phyloP scores from a whole-genome alignment of 1,140 invertebrate genomes.

The Ceratina japonica region DNA sequence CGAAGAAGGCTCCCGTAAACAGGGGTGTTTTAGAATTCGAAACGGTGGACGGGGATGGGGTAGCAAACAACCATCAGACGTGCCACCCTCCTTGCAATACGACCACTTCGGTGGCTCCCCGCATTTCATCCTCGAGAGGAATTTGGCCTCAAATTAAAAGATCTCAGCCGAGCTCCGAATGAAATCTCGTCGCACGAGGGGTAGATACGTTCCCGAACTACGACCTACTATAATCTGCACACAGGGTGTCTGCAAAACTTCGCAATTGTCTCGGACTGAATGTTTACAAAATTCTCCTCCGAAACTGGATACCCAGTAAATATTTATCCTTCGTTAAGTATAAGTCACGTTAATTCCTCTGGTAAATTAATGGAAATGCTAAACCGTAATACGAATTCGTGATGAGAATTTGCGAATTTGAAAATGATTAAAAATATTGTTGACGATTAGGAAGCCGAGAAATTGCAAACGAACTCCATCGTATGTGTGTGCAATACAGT shows the following conservation, averaged over 20 bases:
- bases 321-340: too few relatives aligned
- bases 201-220: conserved; percentile 62
- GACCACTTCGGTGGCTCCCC: conserved; percentile 69
- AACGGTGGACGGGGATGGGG: conserved; percentile 40
- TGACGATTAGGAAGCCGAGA: background rate
- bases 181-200: conserved; percentile 67
- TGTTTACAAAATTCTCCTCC: background rate
- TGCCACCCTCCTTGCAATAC: conserved; percentile 63
- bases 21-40: conserved; percentile 72
- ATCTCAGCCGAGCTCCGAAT: conserved; percentile 73
- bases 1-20: conserved; percentile 47
- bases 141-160: conserved; percentile 79
- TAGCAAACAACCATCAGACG: conserved; percentile 65
- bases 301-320: too few relatives aligned
- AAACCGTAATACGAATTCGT: background rate
- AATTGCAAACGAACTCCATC: background rate
- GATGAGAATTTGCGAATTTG: background rate
- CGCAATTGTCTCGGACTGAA: background rate
- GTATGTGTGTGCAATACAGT: background rate
- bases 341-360: too few relatives aligned
- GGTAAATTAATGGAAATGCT: background rate
- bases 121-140: conserved; percentile 77
- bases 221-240: conserved; percentile 59
- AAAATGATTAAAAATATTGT: background rate
- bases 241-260: conserved; percentile 54